These are phyloP conservation scores for Conistra vaccinii DNA, from an alignment of 2,888 invertebrate genomes.

Conservation along the genomic window DNA sequence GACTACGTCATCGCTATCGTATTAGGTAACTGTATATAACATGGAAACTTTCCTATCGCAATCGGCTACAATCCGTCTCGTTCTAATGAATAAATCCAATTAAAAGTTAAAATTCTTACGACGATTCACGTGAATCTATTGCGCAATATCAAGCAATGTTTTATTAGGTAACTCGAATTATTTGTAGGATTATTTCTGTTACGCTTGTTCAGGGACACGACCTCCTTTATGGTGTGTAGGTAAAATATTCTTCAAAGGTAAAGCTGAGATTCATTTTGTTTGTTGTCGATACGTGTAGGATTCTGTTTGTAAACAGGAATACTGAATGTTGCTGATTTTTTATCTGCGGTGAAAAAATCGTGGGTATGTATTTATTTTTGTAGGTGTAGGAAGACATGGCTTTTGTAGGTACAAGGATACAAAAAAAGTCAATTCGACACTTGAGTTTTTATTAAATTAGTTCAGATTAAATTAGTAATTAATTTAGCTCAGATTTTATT, in stretches of 20 bases:
- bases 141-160: slow-evolving; percentile 63
- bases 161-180: slow-evolving; percentile 67
- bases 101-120: slow-evolving; percentile 75
- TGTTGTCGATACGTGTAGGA: slow-evolving; percentile 26
- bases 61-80: slow-evolving; percentile 68
- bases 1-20: slow-evolving; percentile 36
- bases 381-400: background rate
- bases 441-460: no score
- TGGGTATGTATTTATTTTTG: background rate
- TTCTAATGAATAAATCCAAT: slow-evolving; percentile 75
- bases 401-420: background rate
- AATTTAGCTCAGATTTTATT: no score
- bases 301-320: slow-evolving; percentile 31
- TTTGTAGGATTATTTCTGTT: slow-evolving; percentile 68
- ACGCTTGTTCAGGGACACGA: slow-evolving; percentile 61
- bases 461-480: no score
- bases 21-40: slow-evolving; percentile 52
- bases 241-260: slow-evolving; percentile 20
- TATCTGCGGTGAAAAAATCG: background rate
- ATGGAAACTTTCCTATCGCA: slow-evolving; percentile 62
- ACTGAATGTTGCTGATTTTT: slow-evolving; percentile 7
- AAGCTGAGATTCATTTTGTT: slow-evolving; percentile 42
- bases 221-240: slow-evolving; percentile 20
- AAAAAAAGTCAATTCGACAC: background rate
- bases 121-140: slow-evolving; percentile 74